phyloP scores from a whole-genome alignment of 2,797 vertebrate genomes.

The Oreochromis mossambicus region DNA sequence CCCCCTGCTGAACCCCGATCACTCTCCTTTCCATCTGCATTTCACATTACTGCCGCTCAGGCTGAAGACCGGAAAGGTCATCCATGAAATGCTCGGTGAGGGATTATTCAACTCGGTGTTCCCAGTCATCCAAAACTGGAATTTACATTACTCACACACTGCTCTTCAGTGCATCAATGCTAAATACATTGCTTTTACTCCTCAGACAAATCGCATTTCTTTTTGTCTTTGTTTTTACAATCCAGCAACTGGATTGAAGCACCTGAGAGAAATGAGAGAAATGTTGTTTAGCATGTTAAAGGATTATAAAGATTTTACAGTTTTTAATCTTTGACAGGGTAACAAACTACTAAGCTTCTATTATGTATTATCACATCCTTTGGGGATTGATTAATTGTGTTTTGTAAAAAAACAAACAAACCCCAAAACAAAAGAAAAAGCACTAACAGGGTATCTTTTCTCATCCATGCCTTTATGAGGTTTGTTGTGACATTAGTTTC shows the following conservation, averaged over 20 bases:
- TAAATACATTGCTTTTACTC: neutral
- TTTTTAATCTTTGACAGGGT: neutral
- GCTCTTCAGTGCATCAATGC: neutral
- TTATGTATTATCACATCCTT: neutral
- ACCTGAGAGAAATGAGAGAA: neutral
- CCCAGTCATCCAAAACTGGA: conserved; percentile 52
- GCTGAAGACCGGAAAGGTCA: conserved; percentile 70
- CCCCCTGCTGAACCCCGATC: conserved; percentile 34
- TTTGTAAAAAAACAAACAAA: neutral
- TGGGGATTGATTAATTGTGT: neutral
- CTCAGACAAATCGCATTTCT: neutral
- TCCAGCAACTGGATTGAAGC: neutral
- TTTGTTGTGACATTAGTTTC: neutral
- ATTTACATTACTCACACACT: conserved; percentile 58
- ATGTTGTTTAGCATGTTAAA: neutral
- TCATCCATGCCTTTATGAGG: neutral
- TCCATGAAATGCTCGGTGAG: conserved; percentile 60
- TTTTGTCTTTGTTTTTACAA: neutral
- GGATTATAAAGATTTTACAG: neutral
- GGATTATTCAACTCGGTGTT: conserved; percentile 64
- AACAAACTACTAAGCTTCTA: neutral
- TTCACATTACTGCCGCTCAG: conserved; percentile 53
- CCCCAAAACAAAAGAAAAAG: neutral
- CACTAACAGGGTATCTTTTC: neutral
- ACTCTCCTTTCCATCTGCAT: conserved; percentile 52